Evolutionary conservation across 2,797 vertebrate genomes (phyloP), one percentile per base, ranked within the genome.

Genomic region (Acrocephalus scirpaceus): DNA sequence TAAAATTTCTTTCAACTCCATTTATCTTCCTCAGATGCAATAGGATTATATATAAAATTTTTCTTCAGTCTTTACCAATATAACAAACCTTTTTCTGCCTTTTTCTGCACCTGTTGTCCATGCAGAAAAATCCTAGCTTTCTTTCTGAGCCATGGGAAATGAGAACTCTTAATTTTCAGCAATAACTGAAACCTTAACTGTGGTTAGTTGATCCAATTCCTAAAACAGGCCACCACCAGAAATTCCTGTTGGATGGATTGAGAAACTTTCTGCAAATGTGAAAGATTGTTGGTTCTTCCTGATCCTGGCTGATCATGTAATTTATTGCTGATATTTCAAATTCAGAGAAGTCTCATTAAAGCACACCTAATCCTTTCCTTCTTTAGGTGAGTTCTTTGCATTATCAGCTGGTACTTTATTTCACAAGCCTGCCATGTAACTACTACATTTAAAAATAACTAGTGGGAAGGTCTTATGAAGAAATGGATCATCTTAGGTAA

Each of bases 401-500:
- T 88, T 94, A 77, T 75, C 65, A 89, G 69, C 83, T 90, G 90
- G 90, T 81, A 80, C 78, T 71, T 90, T 30, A 90, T 80, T 82
- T 96, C 92, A 92, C 91, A 95, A 97, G 90, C 86, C 91, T 97
- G 89, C 74, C 72, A 91, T 61, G 82, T 85, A 97, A 96, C 95
- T 96, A 97, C 87, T 96, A 93, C 92, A 86, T 60, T 97, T 97
- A 95, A 97, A 98, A 97, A 95, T 94, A 96, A 94, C 90, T 94
- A 96, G 79, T 90, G 88, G 67, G 67, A 95, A 95, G 78, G 93
- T 95, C 81, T 95, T 93, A 88, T 10, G 76, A 96, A 97, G 90
- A 95, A 95, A 91, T 44, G 62, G 95, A 97, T 97, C 86, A 96
- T 83, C 88, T 93, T 74, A 74, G 88, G 89, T 93, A 97, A 97